Evolutionary conservation across 2,888 invertebrate species (phyloP).

Genomic region (Tyria jacobaeae): DNA sequence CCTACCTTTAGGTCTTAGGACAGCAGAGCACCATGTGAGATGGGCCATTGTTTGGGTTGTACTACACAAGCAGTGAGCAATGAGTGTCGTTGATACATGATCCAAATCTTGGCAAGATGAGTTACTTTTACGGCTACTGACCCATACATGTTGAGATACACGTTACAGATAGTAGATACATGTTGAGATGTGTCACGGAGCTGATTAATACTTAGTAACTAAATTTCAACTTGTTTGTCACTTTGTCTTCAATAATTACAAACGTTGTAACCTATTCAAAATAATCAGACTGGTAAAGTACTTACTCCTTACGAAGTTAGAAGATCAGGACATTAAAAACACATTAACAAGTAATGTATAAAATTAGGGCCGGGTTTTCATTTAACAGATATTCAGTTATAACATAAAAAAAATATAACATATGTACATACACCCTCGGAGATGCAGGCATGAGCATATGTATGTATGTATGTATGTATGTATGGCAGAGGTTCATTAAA

Average conservation of each 20-base stretch:
- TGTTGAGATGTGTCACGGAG: not conserved
- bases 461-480: no score
- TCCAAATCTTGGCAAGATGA: not conserved
- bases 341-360: slow-evolving; percentile 6
- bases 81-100: no score
- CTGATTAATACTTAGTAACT: slow-evolving; percentile 10
- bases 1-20: no score
- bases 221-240: slow-evolving; percentile 7
- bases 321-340: slow-evolving; percentile 15
- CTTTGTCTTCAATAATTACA: not conserved
- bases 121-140: not conserved
- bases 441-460: no score
- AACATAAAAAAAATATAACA: not conserved
- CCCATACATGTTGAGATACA: not conserved
- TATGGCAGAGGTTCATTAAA: no score
- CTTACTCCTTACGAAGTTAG: slow-evolving; percentile 1
- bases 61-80: no score
- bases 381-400: not conserved
- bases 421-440: no score
- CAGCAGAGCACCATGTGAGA: no score
- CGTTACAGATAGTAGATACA: no score
- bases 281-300: slow-evolving; percentile 5
- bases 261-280: slow-evolving; percentile 2
- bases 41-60: no score
- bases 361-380: not conserved